Evolutionary conservation across 2,888 invertebrate genomes (phyloP), one percentile per base, ranked within the genome.

Genomic region (Dryocosmus kuriphilus): DNA sequence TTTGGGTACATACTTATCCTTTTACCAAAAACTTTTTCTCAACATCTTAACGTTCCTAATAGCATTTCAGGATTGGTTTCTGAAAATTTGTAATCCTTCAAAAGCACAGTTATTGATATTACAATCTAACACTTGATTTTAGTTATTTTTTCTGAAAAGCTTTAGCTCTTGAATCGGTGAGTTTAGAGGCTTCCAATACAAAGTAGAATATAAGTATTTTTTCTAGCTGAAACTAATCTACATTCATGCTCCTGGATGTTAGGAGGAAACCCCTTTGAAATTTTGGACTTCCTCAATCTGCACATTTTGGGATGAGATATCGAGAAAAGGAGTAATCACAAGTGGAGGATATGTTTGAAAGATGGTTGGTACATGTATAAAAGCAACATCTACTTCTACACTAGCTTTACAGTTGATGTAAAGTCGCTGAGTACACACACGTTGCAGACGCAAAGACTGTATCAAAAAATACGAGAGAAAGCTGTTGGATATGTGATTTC

Each of bases 391-490:
- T 71, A 71, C 71, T 46, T 71, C 71, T 55, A 71, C 24, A 51
- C 51, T 71, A 71, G 46, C 51, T 71, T 71, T 71, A 71, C 32
- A 55, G n/a, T 71, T 71, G 19, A 30, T 55, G 51, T 71, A 71
- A 71, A 71, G 46, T 51, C 30, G 32, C 51, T 71, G 51, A 71
- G 71, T 55, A 71, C 51, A 51, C n/a, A 51, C 32, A 51, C 32
- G 71, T 71, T 71, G 51, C 71, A 51, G n/a, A 71, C 11, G 71
- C 51, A 51, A 71, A 71, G 71, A 55, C 22, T 71, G 80, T 77
- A 80, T 83, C 78, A 80, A 82, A 81, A 81, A 82, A 82, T 82
- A 82, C 74, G 77, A 79, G 81, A 81, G 79, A 82, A 82, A 80
- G 67, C 81, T 62, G 77, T 73, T 80, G 80, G 81, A 83, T 83